phyloP scores from a whole-genome alignment of 2,797 vertebrate genomes.

The Arremon brunneinucha region DNA sequence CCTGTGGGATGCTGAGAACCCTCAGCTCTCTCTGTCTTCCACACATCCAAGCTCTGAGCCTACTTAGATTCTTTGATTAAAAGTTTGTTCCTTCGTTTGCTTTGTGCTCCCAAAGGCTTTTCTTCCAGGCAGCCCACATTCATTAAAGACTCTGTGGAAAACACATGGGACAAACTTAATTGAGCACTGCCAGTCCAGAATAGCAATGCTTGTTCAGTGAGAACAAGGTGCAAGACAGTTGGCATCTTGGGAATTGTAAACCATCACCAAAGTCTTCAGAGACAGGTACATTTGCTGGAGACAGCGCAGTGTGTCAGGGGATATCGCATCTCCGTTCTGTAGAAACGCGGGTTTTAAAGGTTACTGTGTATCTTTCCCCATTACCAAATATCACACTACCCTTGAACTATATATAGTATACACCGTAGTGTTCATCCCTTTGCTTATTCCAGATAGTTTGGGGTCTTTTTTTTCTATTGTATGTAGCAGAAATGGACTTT shows the following conservation, averaged over 20 bases:
- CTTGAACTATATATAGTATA: not conserved
- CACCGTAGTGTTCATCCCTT: not conserved
- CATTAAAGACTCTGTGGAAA: conserved; percentile 27
- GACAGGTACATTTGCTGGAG: not conserved
- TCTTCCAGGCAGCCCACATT: conserved; percentile 51
- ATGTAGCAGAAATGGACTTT: not conserved
- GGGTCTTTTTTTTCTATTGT: fast-evolving
- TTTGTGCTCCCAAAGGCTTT: conserved; percentile 50
- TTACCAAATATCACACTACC: not conserved
- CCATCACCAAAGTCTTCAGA: not conserved
- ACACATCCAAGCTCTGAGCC: not conserved
- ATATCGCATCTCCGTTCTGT: not conserved
- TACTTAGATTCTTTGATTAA: conserved; percentile 31
- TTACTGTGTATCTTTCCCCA: not conserved
- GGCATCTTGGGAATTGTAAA: not conserved
- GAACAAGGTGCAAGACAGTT: conserved; percentile 26
- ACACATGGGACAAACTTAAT: conserved; percentile 14
- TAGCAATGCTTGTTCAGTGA: not conserved
- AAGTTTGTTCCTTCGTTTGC: conserved; percentile 35
- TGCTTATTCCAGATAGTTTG: not conserved
- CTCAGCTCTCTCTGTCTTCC: not conserved
- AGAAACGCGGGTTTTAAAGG: not conserved
- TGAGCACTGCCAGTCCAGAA: not conserved
- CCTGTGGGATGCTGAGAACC: not conserved
- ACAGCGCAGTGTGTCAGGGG: not conserved